Conservation (phyloP, 2,113 vertebrate species). For the Neotoma lepida region DNA sequence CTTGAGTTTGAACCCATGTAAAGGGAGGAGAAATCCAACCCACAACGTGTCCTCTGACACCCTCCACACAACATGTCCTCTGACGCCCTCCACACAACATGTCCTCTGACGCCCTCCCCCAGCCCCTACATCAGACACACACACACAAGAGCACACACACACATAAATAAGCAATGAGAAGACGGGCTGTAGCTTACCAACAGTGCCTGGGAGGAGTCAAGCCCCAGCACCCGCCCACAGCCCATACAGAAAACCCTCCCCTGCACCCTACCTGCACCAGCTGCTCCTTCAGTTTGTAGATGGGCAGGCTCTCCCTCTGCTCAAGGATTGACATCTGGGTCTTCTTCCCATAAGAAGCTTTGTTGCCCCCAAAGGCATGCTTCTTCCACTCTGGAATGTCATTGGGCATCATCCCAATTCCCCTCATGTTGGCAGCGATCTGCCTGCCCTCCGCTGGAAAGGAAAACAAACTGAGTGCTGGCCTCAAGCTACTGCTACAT, state of each 20-base stretch:
- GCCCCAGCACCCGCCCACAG: not conserved
- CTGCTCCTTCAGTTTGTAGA: conserved; percentile 98
- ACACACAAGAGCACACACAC: not conserved
- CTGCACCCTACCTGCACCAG: conserved; percentile 91
- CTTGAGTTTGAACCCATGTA: not conserved
- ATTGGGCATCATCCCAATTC: conserved; percentile 99
- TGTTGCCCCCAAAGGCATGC: conserved; percentile 98
- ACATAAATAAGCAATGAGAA: not conserved
- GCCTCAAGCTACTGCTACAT: not conserved
- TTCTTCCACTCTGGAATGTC: conserved; percentile 99
- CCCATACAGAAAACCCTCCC: not conserved
- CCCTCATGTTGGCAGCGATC: conserved; percentile 99
- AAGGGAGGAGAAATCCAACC: not conserved
- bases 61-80: not conserved
- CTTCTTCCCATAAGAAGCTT: conserved; percentile 98
- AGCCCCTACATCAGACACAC: not conserved
- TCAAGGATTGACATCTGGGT: conserved; percentile 97
- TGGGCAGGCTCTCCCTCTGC: conserved; percentile 97
- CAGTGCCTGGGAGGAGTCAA: not conserved
- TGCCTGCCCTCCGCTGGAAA: conserved; percentile 93
- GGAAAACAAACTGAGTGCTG: conserved; percentile 8
- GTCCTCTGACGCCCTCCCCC: not conserved
- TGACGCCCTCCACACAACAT: not conserved
- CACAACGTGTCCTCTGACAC: not conserved
- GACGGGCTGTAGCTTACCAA: not conserved